These are phyloP conservation scores for Lagopus leucura DNA, from an alignment of 2,113 vertebrate species.

Conservation along the genomic window DNA sequence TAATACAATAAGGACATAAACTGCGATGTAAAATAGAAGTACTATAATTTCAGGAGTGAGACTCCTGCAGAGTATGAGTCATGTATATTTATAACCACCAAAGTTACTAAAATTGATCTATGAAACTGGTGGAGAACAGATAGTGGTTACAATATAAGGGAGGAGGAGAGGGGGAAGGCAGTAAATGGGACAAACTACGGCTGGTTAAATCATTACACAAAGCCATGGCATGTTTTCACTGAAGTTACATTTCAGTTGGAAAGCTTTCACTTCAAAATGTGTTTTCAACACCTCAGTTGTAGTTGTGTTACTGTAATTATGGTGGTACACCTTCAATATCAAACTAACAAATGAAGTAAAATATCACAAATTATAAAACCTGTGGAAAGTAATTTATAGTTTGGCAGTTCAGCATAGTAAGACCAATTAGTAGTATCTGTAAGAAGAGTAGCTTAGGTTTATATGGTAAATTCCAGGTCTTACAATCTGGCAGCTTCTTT, in stretches of 20 bases:
- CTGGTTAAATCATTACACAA: not conserved
- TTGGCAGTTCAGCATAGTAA: not conserved
- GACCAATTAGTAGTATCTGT: not conserved
- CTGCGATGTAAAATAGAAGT: not conserved
- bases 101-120: not conserved
- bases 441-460: not conserved
- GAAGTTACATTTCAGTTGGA: not conserved
- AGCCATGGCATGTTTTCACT: not conserved
- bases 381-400: not conserved
- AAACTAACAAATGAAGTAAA: not conserved
- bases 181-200: not conserved
- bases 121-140: not conserved
- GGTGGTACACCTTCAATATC: not conserved
- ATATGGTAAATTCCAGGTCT: not conserved
- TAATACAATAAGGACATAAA: not conserved
- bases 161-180: not conserved
- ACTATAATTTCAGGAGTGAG: constrained; percentile 41
- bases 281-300: constrained; percentile 15
- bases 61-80: constrained; percentile 34
- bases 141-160: not conserved
- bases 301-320: not conserved
- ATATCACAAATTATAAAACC: not conserved
- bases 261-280: not conserved
- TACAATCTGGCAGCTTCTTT: not conserved
- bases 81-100: not conserved